Base-by-base conservation (phyloP, 2,113 vertebrate genomes). In the Mungos mungo region DNA sequence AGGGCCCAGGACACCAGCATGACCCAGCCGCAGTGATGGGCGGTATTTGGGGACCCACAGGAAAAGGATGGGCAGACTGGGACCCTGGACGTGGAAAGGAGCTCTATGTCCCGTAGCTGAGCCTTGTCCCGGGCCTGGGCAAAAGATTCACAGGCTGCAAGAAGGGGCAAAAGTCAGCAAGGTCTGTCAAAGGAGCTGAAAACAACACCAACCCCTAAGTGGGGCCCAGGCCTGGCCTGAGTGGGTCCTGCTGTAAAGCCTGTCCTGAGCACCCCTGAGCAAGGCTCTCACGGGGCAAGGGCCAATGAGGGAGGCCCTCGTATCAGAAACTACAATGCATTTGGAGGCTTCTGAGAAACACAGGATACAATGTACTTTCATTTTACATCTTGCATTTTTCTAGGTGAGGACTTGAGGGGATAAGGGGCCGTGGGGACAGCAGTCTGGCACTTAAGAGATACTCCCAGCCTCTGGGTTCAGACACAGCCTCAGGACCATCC, bases 1-100 rank as follows among this genome's bases (percentile, higher is more conserved):
- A 79, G 52, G 29, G 15, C 1, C 31, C 35, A 5, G 0, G 23
- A 4, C 27, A 2, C 2, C 1, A 63, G 38, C 63, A 31, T 1
- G 33, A 50, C 27, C 35, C 35, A 3, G 11, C 6, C 19, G 54
- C 18, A 21, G 82, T 4, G 27, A 2, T 29, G 2, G 7, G 31
- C 0, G 0, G 21, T 14, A 16, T 21, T 23, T 41, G 19, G 54
- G 57, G 38, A 79, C 2, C 76, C 45, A 25, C 15, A 57, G 54
- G 35, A 13, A 29, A 38, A 31, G 57, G 41, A 8, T 9, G 23
- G 54, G 16, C 13, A 54, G 41, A 31, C 0, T 66, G 63, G 35
- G 65, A 31, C 18, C 84, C 27, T 11, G 9, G 60, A 21, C 2
- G 0, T 25, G 13, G 47, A 79, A 11, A 29, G 71, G 38, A 92